Conservation (phyloP, 2,113 vertebrate species). For the Elgaria multicarinata region DNA sequence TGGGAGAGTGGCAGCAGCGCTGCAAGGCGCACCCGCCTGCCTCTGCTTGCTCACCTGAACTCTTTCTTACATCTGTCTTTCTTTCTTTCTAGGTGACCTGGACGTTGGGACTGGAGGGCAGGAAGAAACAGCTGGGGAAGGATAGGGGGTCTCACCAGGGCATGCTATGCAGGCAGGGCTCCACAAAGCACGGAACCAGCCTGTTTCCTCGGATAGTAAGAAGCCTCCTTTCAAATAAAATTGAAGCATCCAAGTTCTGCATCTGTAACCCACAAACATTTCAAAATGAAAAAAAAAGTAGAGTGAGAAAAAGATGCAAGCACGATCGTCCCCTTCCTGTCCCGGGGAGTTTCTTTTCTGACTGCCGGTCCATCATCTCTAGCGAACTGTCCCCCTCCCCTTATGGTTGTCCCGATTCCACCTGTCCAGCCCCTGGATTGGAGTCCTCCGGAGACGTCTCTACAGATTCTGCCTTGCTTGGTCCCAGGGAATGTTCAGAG, state of each 20-base stretch:
- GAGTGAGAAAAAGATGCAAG: too few species aligned
- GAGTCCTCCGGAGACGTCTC: background rate
- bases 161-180: constrained; percentile 6
- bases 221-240: background rate
- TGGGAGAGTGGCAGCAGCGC: background rate
- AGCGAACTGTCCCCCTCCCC: background rate
- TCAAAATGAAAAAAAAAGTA: too few species aligned
- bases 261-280: background rate
- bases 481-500: constrained; percentile 32
- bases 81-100: constrained; percentile 10
- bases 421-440: background rate
- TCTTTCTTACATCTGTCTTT: constrained; percentile 24
- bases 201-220: constrained; percentile 18
- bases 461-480: constrained; percentile 9
- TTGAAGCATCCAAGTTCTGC: background rate
- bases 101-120: background rate
- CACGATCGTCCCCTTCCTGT: too few species aligned
- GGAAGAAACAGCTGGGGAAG: constrained; percentile 33
- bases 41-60: background rate
- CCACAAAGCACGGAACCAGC: background rate
- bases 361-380: background rate
- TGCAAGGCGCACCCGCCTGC: background rate
- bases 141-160: constrained; percentile 29
- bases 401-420: background rate
- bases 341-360: background rate